Evolutionary conservation across 1,140 invertebrate genomes (phyloP), one percentile per base, ranked within the genome.

Genomic region (Tetragnatha versicolor): DNA sequence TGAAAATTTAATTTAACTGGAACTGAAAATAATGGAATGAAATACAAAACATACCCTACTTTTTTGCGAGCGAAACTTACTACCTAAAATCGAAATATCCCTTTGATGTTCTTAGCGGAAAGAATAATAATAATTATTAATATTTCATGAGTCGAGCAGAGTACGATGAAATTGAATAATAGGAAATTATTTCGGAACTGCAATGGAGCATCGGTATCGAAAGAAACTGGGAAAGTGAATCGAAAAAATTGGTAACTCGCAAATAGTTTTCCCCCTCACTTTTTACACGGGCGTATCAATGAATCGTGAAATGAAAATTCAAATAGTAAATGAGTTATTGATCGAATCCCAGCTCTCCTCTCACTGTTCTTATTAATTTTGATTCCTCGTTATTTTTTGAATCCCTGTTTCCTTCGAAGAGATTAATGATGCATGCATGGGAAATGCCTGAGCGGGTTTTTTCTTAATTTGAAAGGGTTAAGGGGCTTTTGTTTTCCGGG

Each of bases 301-400:
- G 63, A 68, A 68, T 47, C 63, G 63, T 45, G 29, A 68, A 68
- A 68, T 49, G 63, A 68, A 68, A 68, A 68, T 68, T 68, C 63
- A 49, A 68, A 68, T 49, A 47, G 45, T 31, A 68, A 66, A 68
- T 68, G 63, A 66, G 63, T 66, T 66, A 66, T 47, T 66, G 63
- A 68, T 68, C 27, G 42, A 31, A 47, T 49, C 27, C 17, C 5
- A 49, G 33, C 37, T 6, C 60, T n/a, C 22, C 42, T 20, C 42
- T 29, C 20, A 5, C 63, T 14, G 25, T 47, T 39, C 37, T 68
- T 49, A n/a, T 68, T 33, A 31, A 49, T 68, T 68, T 68, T 49
- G 45, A 49, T 68, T 49, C 27, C 42, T 39, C 22, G 27, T 31
- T 68, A 20, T 65, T 63, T 68, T 65, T 47, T n/a, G 37, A 25